Conservation (phyloP, 2,888 invertebrate species). For the Temnothorax unifasciatus region DNA sequence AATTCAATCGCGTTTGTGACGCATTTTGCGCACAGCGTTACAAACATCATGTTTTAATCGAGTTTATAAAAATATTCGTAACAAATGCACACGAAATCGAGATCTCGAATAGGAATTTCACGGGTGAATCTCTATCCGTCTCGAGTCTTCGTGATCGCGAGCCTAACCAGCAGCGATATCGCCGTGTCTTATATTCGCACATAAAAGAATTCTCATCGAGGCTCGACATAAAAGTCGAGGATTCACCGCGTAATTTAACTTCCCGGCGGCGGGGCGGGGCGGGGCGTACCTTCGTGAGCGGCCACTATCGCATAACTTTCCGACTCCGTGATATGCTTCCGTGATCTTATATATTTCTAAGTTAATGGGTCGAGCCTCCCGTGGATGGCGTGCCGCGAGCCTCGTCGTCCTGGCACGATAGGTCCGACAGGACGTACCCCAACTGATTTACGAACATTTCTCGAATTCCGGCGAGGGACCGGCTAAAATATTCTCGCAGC, state of each 20-base stretch:
- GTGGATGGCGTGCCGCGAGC: slow-evolving; percentile 36
- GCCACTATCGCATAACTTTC: slow-evolving; percentile 76
- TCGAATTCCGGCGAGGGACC: slow-evolving; percentile 15
- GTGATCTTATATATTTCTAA: slow-evolving; percentile 73
- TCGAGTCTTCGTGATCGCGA: slow-evolving; percentile 22
- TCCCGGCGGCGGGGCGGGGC: slow-evolving; percentile 1
- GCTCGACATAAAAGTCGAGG: slow-evolving; percentile 46
- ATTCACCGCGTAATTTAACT: slow-evolving; percentile 65
- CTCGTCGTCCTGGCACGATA: slow-evolving; percentile 44
- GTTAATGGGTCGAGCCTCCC: slow-evolving; percentile 68
- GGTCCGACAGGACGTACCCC: slow-evolving; percentile 36
- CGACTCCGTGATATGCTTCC: slow-evolving; percentile 69
- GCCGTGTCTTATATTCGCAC: slow-evolving; percentile 34
- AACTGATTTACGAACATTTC: slow-evolving; percentile 49
- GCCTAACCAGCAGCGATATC: slow-evolving; percentile 39
- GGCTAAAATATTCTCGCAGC: slow-evolving; percentile 7
- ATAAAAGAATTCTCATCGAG: slow-evolving; percentile 46
- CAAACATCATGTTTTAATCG: neutral
- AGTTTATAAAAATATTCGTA: slow-evolving; percentile 18
- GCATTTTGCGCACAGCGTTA: neutral
- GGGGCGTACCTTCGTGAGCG: slow-evolving; percentile 67
- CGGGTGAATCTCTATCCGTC: slow-evolving; percentile 12
- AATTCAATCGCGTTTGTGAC: neutral
- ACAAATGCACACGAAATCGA: slow-evolving; percentile 7
- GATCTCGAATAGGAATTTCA: neutral